Conservation (phyloP, 2,113 vertebrate species). For the Protobothrops flavoviridis region DNA sequence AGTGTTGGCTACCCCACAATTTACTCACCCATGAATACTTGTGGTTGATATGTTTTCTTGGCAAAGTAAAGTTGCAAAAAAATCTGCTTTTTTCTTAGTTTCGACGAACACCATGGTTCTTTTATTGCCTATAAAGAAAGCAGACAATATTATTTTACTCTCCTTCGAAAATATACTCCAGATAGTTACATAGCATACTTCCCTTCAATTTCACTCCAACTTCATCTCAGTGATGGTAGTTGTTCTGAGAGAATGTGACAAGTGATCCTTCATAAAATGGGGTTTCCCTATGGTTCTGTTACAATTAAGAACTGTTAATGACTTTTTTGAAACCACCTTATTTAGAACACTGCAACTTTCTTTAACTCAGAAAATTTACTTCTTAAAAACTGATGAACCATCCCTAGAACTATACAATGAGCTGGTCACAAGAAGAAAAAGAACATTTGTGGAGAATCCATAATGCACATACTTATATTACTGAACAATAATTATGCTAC, state of each 20-base stretch:
- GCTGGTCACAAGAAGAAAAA: background rate
- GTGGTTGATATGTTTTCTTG: constrained; percentile 88
- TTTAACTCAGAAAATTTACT: background rate
- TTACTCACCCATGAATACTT: constrained; percentile 90
- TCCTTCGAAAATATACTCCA: constrained; percentile 8
- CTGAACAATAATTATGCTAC: background rate
- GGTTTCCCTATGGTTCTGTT: background rate
- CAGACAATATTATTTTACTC: background rate
- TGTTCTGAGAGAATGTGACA: background rate
- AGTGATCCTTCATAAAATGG: background rate
- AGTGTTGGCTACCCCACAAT: background rate
- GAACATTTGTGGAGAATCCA: background rate
- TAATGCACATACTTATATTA: background rate
- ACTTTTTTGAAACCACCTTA: background rate
- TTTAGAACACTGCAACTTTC: background rate
- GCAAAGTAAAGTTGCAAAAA: constrained; percentile 87
- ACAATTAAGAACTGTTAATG: background rate
- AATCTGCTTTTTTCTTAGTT: constrained; percentile 92
- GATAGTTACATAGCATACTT: background rate
- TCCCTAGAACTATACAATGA: background rate
- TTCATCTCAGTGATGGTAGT: background rate
- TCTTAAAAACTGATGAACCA: background rate
- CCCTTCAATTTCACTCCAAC: background rate
- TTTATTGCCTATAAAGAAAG: constrained; percentile 73
- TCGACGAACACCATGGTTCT: constrained; percentile 93